A percentile compares a stretch with the other conserved stretches of the same genome.
phyloP scores from a whole-genome alignment of 2,888 invertebrate species.

The Zelleria hepariella region DNA sequence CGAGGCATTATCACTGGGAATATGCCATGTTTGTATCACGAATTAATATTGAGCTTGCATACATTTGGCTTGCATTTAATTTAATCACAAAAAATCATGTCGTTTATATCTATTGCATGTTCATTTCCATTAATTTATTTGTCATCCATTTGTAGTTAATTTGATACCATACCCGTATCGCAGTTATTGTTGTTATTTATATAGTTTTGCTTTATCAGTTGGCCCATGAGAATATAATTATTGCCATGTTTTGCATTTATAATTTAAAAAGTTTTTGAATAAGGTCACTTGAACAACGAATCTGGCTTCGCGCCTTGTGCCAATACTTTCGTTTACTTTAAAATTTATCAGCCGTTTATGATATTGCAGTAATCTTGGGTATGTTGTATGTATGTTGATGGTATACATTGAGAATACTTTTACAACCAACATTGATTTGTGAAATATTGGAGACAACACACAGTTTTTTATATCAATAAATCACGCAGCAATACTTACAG shows the following conservation, averaged over 20 bases:
- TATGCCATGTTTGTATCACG: not conserved
- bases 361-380: too few relatives aligned
- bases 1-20: not conserved
- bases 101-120: slow-evolving; percentile 33
- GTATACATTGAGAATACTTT: not conserved
- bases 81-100: not conserved
- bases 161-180: slow-evolving; percentile 3
- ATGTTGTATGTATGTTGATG: not conserved
- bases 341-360: not conserved
- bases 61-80: not conserved
- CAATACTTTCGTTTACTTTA: slow-evolving; percentile 10
- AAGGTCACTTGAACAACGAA: slow-evolving; percentile 25
- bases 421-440: not conserved
- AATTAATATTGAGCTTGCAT: not conserved
- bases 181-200: slow-evolving; percentile 17
- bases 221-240: slow-evolving; percentile 37
- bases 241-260: slow-evolving; percentile 71
- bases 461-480: not conserved
- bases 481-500: not conserved
- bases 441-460: not conserved
- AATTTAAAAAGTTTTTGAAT: slow-evolving; percentile 24
- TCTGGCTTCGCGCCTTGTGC: slow-evolving; percentile 15
- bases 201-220: slow-evolving; percentile 32
- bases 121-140: slow-evolving; percentile 28
- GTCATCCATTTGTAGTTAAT: slow-evolving; percentile 25